phyloP scores from a whole-genome alignment of 2,113 vertebrate species.

The Engystomops pustulosus region DNA sequence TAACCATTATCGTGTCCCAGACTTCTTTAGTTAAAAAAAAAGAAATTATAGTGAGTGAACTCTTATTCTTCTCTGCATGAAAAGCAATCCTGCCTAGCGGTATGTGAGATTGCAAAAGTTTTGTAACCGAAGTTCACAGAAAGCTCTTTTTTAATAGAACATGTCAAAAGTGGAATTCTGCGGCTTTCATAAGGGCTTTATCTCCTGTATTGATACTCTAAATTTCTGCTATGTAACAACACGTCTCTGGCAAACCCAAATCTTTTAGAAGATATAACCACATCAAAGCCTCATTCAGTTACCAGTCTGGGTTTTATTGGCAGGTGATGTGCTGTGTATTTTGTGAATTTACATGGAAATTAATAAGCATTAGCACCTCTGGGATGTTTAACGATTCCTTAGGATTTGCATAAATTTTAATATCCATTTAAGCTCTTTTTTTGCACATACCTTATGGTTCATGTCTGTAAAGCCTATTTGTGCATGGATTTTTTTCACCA shows the following conservation, averaged over 20 bases:
- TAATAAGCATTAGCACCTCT: not conserved
- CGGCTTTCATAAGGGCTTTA: not conserved
- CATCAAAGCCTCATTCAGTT: not conserved
- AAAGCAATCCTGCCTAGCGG: slow-evolving; percentile 9
- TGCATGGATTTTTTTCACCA: not conserved
- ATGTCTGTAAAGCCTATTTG: not conserved
- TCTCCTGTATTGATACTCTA: not conserved
- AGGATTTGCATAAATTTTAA: not conserved
- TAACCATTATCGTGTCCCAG: not conserved
- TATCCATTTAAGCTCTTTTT: not conserved
- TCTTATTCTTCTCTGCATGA: slow-evolving; percentile 43
- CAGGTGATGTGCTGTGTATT: not conserved
- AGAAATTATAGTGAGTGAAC: not conserved
- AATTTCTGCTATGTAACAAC: not conserved
- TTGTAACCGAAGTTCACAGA: slow-evolving; percentile 28
- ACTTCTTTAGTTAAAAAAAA: not conserved
- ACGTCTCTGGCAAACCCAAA: not conserved
- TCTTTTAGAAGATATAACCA: not conserved
- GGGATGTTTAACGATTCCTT: not conserved
- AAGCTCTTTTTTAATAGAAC: slow-evolving; percentile 12
- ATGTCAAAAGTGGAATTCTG: slow-evolving; percentile 16
- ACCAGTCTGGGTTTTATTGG: not conserved
- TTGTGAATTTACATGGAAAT: not conserved
- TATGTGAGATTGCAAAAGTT: slow-evolving; percentile 23
- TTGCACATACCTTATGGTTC: not conserved